Evolutionary conservation across 1,140 invertebrate species (phyloP).

Genomic region (Limonius californicus): DNA sequence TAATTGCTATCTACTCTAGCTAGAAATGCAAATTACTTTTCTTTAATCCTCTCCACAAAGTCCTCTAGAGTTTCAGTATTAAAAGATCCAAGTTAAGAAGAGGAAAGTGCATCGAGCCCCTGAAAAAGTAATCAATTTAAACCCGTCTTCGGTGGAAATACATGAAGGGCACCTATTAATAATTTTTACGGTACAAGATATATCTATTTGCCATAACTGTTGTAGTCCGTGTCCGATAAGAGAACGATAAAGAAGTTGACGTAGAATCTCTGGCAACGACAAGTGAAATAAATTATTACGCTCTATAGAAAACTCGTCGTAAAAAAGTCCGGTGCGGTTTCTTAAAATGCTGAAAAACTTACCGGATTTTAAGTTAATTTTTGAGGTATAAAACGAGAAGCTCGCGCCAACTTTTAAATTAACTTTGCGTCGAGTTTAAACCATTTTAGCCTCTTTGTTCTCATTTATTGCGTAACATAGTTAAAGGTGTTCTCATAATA

Average conservation of each 20-base stretch:
- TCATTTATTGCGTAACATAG: not conserved
- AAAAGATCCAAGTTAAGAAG: too few relatives aligned
- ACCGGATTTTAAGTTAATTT: conserved; percentile 1
- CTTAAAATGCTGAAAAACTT: not conserved
- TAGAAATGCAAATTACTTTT: too few relatives aligned
- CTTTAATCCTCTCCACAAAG: too few relatives aligned
- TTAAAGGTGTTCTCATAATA: not conserved
- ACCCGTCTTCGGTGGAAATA: too few relatives aligned
- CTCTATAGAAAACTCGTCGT: not conserved
- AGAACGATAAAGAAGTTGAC: not conserved
- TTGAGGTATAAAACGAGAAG: not conserved
- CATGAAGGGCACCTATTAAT: too few relatives aligned
- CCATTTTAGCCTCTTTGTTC: not conserved
- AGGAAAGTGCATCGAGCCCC: too few relatives aligned
- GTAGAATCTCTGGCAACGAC: not conserved
- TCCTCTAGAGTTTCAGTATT: too few relatives aligned
- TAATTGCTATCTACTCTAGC: too few relatives aligned
- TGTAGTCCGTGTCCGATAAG: not conserved
- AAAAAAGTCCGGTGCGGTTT: not conserved
- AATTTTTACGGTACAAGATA: too few relatives aligned
- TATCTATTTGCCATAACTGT: too few relatives aligned
- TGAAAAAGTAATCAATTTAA: too few relatives aligned
- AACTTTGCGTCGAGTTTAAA: conserved; percentile 1
- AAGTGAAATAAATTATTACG: not conserved
- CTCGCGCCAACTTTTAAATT: not conserved